Percentiles rank a stretch among this genome's conserved stretches.
Evolutionary conservation across 2,797 vertebrate species (phyloP).

Genomic region (Ciconia nigra): DNA sequence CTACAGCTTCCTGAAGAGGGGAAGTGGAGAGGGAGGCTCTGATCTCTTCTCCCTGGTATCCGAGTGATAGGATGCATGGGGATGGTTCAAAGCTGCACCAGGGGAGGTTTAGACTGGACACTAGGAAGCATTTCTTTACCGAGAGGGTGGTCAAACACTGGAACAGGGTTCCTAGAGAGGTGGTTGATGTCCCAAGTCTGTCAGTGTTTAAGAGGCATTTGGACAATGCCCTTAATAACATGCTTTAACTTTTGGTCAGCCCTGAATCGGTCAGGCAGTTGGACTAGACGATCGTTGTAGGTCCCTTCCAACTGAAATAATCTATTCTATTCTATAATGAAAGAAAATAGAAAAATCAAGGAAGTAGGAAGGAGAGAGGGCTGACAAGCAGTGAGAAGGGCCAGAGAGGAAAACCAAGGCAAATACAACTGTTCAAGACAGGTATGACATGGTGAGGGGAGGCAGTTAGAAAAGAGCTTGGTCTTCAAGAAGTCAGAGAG

Average conservation of each 20-base stretch:
- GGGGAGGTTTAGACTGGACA: no score
- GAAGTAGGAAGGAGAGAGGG: not conserved
- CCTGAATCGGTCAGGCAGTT: not conserved
- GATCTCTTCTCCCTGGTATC: not conserved
- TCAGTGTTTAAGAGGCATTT: not conserved
- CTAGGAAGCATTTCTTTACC: not conserved
- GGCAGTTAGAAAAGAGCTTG: not conserved
- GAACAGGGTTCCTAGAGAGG: not conserved
- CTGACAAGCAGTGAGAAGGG: not conserved
- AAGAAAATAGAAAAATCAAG: not conserved
- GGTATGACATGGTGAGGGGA: not conserved
- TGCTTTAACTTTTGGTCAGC: not conserved
- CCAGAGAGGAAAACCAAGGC: not conserved
- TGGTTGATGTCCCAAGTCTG: not conserved
- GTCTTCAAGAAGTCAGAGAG: not conserved
- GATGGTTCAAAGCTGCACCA: no score
- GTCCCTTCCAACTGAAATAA: not conserved
- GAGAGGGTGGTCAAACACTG: not conserved
- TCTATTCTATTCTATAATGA: not conserved
- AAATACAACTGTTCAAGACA: not conserved
- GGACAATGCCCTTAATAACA: not conserved
- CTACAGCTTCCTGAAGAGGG: not conserved
- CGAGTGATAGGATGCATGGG: accelerated
- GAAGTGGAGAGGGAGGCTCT: not conserved
- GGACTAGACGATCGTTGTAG: not conserved